A percentile compares a stretch with the other conserved stretches of the same genome.
Conservation (phyloP, 1,140 invertebrate species). For the Drepana arcuata region DNA sequence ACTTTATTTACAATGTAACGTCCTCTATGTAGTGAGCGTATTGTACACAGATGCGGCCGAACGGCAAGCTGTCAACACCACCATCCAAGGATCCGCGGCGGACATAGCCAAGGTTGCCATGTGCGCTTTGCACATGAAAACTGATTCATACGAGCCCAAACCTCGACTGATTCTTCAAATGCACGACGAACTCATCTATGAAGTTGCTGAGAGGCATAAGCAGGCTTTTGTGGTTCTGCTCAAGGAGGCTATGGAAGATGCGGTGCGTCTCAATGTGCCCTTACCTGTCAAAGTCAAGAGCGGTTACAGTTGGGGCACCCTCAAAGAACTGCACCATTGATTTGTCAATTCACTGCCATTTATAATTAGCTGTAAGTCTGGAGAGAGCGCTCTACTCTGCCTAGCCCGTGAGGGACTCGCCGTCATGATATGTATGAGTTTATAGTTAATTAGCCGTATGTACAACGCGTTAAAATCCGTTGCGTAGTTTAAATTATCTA, state of each 20-base stretch:
- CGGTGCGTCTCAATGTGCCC: constrained; percentile 80
- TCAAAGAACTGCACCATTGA: constrained; percentile 71
- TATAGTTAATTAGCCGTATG: too few relatives aligned
- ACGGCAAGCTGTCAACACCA: constrained; percentile 95
- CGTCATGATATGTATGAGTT: too few relatives aligned
- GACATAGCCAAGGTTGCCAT: constrained; percentile 95
- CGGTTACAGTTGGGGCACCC: constrained; percentile 86
- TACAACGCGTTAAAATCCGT: too few relatives aligned
- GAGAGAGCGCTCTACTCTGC: too few relatives aligned
- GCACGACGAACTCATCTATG: constrained; percentile 97
- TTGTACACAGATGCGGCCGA: constrained; percentile 83
- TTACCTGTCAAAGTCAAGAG: constrained; percentile 90
- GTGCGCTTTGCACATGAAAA: constrained; percentile 82
- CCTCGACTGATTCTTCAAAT: constrained; percentile 88
- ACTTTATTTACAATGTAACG: too few relatives aligned
- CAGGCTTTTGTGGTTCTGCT: constrained; percentile 77
- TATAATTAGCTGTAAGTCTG: too few relatives aligned
- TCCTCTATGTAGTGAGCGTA: too few relatives aligned
- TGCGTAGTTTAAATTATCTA: too few relatives aligned
- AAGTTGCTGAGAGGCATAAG: constrained; percentile 80
- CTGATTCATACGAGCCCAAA: constrained; percentile 54
- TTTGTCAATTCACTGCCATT: too few relatives aligned
- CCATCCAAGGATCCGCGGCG: constrained; percentile 95
- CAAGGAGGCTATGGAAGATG: constrained; percentile 85
- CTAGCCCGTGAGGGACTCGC: too few relatives aligned